These are phyloP conservation scores for Drosophila varians DNA, from an alignment of 1,140 invertebrate genomes.

Conservation along the genomic window DNA sequence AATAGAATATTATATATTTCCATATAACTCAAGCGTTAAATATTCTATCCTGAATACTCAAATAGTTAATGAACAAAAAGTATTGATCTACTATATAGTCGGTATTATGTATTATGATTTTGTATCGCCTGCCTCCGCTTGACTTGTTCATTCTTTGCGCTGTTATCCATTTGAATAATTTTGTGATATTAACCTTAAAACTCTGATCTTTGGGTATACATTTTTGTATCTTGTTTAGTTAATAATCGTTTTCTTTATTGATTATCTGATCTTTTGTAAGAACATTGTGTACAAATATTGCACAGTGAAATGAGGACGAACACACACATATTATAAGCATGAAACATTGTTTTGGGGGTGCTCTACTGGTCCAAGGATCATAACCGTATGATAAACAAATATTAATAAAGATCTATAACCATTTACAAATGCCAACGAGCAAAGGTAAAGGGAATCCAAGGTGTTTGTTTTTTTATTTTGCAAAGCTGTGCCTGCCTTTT, in stretches of 20 bases:
- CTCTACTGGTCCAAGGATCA: conserved; percentile 39
- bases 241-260: conserved; percentile 28
- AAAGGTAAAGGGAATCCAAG: conserved; percentile 42
- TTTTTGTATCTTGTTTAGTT: conserved; percentile 25
- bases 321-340: conserved; percentile 52
- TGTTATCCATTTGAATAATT: conserved; percentile 40
- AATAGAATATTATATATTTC: conserved; percentile 36
- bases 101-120: conserved; percentile 35
- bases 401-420: conserved; percentile 6
- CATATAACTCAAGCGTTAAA: conserved; percentile 48
- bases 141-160: conserved; percentile 48
- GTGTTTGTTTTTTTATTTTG: conserved; percentile 44
- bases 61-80: conserved; percentile 54
- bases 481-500: conserved; percentile 43
- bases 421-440: conserved; percentile 29
- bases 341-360: conserved; percentile 30
- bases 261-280: conserved; percentile 35
- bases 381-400: conserved; percentile 35
- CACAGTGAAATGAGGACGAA: conserved; percentile 54
- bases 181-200: conserved; percentile 39
- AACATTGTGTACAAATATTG: conserved; percentile 70
- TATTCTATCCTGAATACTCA: conserved; percentile 66
- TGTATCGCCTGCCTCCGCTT: conserved; percentile 40
- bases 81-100: conserved; percentile 34
- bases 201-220: conserved; percentile 30